Percentiles rank a stretch among this genome's conserved stretches.
Conservation (phyloP, 2,888 invertebrate genomes). For the Cephus sareptanus region DNA sequence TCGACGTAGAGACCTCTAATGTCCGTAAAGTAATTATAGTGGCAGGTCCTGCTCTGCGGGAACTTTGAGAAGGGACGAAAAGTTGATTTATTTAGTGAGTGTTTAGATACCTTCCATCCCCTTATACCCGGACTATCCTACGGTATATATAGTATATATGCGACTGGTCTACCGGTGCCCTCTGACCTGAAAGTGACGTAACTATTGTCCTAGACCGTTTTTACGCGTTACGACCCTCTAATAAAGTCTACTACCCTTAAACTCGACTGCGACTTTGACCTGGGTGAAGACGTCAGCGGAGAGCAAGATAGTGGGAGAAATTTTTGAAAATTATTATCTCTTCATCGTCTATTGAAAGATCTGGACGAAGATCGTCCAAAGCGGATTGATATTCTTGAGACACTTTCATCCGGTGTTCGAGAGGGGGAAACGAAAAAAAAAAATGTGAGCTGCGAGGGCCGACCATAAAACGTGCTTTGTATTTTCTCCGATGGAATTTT, state of each 20-base stretch:
- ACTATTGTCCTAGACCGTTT: constrained; percentile 1
- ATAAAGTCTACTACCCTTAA: neutral
- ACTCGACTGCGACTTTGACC: neutral
- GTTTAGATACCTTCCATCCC: constrained; percentile 14
- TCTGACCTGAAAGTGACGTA: constrained; percentile 7
- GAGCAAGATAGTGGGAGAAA: neutral
- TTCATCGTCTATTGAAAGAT: neutral
- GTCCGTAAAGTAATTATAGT: constrained; percentile 49
- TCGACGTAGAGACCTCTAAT: constrained; percentile 33
- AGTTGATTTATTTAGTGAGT: constrained; percentile 40
- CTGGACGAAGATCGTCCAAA: neutral
- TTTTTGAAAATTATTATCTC: neutral
- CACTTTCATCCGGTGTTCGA: neutral
- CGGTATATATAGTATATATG: neutral
- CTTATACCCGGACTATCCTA: neutral
- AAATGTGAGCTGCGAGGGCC: neutral
- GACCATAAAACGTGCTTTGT: neutral
- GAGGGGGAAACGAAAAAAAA: neutral
- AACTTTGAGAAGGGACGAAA: constrained; percentile 19
- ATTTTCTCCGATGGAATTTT: constrained; percentile 37
- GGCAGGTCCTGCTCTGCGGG: constrained; percentile 21
- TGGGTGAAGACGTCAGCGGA: neutral
- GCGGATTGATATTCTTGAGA: neutral
- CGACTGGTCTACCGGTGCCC: neutral
- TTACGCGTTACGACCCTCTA: neutral